Evolutionary conservation across 2,797 vertebrate species (phyloP), one percentile per base, ranked within the genome.

Genomic region (Trematocara caparti): DNA sequence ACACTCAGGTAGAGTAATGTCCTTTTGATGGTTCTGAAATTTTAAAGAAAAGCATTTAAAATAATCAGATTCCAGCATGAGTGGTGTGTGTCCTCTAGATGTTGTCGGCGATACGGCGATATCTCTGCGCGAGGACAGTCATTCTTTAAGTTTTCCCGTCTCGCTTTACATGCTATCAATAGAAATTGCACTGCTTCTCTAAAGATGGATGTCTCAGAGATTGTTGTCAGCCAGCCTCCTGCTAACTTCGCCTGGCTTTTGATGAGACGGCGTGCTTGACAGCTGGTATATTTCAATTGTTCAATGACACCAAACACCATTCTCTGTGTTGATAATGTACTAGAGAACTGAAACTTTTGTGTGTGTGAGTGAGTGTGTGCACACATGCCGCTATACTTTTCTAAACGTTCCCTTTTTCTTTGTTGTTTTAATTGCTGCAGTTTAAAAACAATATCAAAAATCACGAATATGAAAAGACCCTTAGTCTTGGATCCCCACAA

Each of bases 41-140:
- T 94, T 95, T 93, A 93, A 92, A 92, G 90, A 83, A 93, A 92
- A 90, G 87, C 94, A 88, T 95, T 93, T 93, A 92, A 89, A 93
- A 90, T 83, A 89, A 94, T 95, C 93, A 92, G 89, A 95, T 95
- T 94, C 85, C 89, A 76, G 83, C 90, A 72, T 86, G 85, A 92
- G 88, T 84, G 86, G 88, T 87, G 91, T 89, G 92, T 94, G 94
- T 96, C 96, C 95, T 96, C 94, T 96, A 96, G 95, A 96, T 96
- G 93, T 91, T 88, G 90, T 87, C 80, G 13, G n/a, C 32, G 95
- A 96, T 96, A 93, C 3, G 19, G 71, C 4, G 82, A 78, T 95
- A 95, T 93, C 93, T 91, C 50, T 14, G 85, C 15, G 71, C 57
- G 88, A 86, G 90, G 89, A 92, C 90, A 93, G 91, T 95, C 94